These are phyloP conservation scores for Dromaius novaehollandiae DNA, from an alignment of 2,113 vertebrate species.

Conservation along the genomic window DNA sequence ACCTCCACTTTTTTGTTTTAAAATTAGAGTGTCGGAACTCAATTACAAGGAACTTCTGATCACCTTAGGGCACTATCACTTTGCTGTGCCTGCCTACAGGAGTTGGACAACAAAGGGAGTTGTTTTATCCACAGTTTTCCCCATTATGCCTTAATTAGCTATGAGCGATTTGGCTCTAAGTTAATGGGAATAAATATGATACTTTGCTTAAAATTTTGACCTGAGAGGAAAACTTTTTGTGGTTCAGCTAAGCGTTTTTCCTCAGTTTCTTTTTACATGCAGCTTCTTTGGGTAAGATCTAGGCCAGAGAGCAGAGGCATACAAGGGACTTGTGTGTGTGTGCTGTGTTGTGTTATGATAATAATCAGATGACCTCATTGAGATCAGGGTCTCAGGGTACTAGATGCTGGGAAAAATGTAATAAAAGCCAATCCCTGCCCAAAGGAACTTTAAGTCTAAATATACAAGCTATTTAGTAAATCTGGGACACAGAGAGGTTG, in stretches of 20 bases:
- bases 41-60: neutral
- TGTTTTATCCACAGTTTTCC: neutral
- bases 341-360: neutral
- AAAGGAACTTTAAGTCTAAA: neutral
- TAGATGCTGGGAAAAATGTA: slow-evolving; percentile 2
- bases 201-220: neutral
- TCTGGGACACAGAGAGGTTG: neutral
- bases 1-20: neutral
- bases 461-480: neutral
- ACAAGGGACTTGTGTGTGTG: neutral
- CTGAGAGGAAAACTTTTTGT: neutral
- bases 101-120: neutral
- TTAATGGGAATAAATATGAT: neutral
- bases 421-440: neutral
- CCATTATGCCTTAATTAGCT: neutral
- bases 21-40: neutral
- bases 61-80: neutral
- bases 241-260: neutral
- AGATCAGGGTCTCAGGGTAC: slow-evolving; percentile 1
- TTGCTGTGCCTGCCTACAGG: neutral
- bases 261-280: neutral
- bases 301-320: neutral
- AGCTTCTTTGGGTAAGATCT: neutral
- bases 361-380: neutral
- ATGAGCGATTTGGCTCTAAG: neutral